Base-by-base conservation (phyloP, 2,113 vertebrate genomes). In the Gracilinanus agilis region DNA sequence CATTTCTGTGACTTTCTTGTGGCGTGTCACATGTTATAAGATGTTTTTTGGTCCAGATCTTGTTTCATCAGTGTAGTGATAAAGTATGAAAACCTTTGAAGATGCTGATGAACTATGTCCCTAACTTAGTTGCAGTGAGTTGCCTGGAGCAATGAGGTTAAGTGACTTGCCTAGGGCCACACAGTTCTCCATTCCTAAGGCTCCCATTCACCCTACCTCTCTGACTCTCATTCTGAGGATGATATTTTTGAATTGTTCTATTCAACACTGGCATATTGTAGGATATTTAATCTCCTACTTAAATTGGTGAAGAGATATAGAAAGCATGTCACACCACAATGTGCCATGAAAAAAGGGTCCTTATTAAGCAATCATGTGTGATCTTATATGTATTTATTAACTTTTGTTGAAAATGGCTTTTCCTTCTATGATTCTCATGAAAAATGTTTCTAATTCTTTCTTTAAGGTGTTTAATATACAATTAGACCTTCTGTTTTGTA, bases 1-100 rank as follows among this genome's bases (percentile, higher is more conserved):
- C 95, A 97, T 92, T 96, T 97, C 96, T 94, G 94, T n/a, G 97
- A 97, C 88, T 96, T 92, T 19, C 40, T 89, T 91, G 90, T 67
- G 58, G 58, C 58, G 29, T 83, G 67, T 83, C 34, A 83, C n/a
- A 40, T 75, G 10, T 83, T 40, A 21, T 83, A 83, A 83, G 19
- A 34, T 83, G 67, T 83, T 83, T 83, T 83, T 40, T 83, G 67
- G 67, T 83, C 67, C 67, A 83, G n/a, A 83, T 83, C 67, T 83
- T 34, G 40, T 83, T 83, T 83, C 67, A 83, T 83, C 34, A 83
- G 67, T 83, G 34, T 83, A 83, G 16, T 40, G 67, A 83, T 21
- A 29, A 83, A n/a, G n/a, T 23, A 40, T 83, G n/a, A 23, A 83
- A n/a, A 83, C n/a, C n/a, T 40, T 40, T 16, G n/a, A 83, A n/a